A percentile compares a stretch with the other conserved stretches of the same genome.
Conservation (phyloP, 2,888 invertebrate genomes). For the Metallyticus violacea region DNA sequence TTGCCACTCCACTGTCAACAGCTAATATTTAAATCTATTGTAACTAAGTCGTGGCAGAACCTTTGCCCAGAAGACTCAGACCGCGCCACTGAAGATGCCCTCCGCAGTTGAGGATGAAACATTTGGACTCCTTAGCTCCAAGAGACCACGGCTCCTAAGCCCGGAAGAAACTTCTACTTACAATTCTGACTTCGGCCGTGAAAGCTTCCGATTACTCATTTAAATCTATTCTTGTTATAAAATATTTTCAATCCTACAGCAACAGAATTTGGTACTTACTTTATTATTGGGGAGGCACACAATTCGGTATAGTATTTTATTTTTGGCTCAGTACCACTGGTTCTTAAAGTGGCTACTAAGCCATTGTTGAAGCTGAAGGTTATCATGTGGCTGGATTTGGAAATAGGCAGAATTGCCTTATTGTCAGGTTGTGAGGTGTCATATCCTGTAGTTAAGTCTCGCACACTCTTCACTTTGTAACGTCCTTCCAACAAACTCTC, state of each 20-base stretch:
- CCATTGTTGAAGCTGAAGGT: conserved; percentile 89
- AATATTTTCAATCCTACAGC: no score
- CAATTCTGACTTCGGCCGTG: no score
- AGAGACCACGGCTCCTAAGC: no score
- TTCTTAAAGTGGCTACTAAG: conserved; percentile 81
- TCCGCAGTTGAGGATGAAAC: no score
- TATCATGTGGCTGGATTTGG: conserved; percentile 81
- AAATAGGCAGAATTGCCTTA: conserved; percentile 66
- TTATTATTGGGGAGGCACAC: conserved; percentile 63
- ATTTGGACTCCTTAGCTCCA: no score
- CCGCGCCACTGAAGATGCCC: no score
- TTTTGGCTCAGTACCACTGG: conserved; percentile 98
- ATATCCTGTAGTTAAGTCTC: conserved; percentile 88
- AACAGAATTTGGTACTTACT: conserved; percentile 47
- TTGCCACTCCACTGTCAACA: background rate
- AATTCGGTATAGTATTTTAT: conserved; percentile 97
- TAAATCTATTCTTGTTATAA: no score
- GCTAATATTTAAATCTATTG: background rate
- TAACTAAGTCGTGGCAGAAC: no score
- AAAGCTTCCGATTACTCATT: no score
- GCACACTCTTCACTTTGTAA: conserved; percentile 64
- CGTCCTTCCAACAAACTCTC: conserved; percentile 58
- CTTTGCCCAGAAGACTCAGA: no score
- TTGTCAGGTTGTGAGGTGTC: conserved; percentile 70
- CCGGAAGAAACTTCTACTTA: no score